A percentile compares a stretch with the other conserved stretches of the same genome.
These are phyloP conservation scores for Dryoscopus gambensis DNA, from an alignment of 2,113 vertebrate genomes.

Conservation along the genomic window DNA sequence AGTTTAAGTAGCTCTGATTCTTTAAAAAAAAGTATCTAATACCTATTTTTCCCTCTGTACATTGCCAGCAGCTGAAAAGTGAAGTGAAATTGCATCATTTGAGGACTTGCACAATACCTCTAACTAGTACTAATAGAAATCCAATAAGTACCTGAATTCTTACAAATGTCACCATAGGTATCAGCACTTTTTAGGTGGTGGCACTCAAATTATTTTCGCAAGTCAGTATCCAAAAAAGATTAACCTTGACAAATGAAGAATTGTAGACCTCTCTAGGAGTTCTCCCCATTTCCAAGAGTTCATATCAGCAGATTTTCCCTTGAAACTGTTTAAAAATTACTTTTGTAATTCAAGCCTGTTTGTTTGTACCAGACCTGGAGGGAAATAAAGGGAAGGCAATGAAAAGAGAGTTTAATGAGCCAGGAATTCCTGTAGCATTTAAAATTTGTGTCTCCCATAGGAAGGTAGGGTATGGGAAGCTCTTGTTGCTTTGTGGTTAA, in stretches of 20 bases:
- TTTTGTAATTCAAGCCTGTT: background rate
- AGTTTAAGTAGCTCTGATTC: slow-evolving; percentile 61
- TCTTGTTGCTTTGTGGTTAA: background rate
- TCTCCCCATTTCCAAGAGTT: slow-evolving; percentile 40
- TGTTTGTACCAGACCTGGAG: background rate
- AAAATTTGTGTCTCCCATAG: background rate
- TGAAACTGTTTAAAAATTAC: background rate
- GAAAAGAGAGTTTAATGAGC: background rate
- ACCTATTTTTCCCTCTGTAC: slow-evolving; percentile 46
- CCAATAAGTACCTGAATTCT: slow-evolving; percentile 11
- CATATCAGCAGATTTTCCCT: background rate
- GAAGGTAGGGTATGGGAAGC: background rate
- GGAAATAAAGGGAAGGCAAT: background rate
- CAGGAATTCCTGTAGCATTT: background rate
- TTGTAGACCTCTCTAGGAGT: slow-evolving; percentile 59
- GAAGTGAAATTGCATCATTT: slow-evolving; percentile 25
- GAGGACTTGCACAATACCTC: slow-evolving; percentile 36
- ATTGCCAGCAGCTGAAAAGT: slow-evolving; percentile 52
- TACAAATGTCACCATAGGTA: background rate
- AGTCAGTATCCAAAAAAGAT: slow-evolving; percentile 46
- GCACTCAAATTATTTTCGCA: slow-evolving; percentile 50
- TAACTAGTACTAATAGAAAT: background rate
- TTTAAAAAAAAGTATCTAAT: slow-evolving; percentile 57
- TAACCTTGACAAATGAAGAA: slow-evolving; percentile 52
- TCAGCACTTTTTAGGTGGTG: slow-evolving; percentile 50